Percentiles rank a stretch among this genome's conserved stretches.
phyloP scores from a whole-genome alignment of 2,888 invertebrate species.

The Nomada flava region DNA sequence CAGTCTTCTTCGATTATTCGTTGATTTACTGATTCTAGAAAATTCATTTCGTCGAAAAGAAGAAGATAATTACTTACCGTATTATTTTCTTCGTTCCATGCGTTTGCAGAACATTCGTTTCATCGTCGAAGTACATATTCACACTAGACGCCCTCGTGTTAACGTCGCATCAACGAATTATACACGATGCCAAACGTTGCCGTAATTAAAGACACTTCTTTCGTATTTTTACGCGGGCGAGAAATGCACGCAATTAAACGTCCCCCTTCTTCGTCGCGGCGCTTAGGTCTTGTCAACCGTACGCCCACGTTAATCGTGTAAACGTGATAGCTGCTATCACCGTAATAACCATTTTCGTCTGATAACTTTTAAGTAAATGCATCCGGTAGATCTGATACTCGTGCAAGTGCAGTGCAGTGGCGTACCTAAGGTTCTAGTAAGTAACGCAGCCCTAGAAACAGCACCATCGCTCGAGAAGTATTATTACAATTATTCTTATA shows the following conservation, averaged over 20 bases:
- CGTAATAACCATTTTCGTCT: conserved; percentile 6
- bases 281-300: no score
- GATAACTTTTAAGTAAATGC: conserved; percentile 45
- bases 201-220: neutral
- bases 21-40: neutral
- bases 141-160: no score
- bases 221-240: neutral
- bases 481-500: neutral
- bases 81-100: neutral
- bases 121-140: neutral
- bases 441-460: no score
- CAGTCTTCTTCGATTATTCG: neutral
- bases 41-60: no score
- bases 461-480: no score
- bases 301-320: neutral
- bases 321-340: conserved; percentile 9
- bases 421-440: neutral
- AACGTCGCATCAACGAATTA: neutral
- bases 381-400: conserved; percentile 30
- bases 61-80: neutral
- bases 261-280: neutral
- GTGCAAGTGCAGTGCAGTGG: conserved; percentile 26
- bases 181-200: conserved; percentile 2
- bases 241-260: conserved; percentile 5
- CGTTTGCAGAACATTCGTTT: neutral